Percentiles rank a stretch among this genome's conserved stretches.
Evolutionary conservation across 2,113 vertebrate genomes (phyloP).

Genomic region (Cricetomys ansorgei): DNA sequence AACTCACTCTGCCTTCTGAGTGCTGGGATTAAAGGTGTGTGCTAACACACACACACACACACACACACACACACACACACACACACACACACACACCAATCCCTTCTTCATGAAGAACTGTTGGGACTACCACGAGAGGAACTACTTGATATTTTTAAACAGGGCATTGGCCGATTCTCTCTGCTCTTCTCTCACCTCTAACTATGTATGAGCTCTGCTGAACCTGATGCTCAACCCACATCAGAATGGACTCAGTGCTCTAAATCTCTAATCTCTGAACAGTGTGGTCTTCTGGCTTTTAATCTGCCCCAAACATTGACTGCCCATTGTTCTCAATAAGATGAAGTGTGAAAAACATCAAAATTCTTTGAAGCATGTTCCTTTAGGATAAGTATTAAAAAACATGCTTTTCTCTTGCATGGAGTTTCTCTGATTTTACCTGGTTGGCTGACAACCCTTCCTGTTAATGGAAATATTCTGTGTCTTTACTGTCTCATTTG

Average conservation of each 20-base stretch:
- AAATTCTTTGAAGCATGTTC: not conserved
- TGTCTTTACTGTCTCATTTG: not conserved
- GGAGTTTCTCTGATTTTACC: not conserved
- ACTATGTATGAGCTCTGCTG: not conserved
- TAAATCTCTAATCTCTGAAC: not conserved
- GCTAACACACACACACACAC: too few species aligned
- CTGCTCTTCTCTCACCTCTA: not conserved
- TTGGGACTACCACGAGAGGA: not conserved
- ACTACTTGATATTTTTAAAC: not conserved
- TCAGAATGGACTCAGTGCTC: not conserved
- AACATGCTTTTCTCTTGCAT: not conserved
- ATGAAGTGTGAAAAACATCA: not conserved
- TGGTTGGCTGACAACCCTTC: not conserved
- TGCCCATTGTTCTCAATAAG: not conserved
- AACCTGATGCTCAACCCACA: not conserved
- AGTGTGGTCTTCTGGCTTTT: not conserved
- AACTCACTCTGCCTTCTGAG: too few species aligned
- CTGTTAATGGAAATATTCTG: not conserved
- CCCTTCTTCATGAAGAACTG: not conserved
- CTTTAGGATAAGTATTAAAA: not conserved
- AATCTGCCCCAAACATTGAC: not conserved
- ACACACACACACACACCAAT: not conserved
- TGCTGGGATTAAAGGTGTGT: too few species aligned
- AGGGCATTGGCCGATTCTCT: not conserved
- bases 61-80: too few species aligned